phyloP scores from a whole-genome alignment of 1,140 invertebrate genomes.

The Pristionchus pacificus region DNA sequence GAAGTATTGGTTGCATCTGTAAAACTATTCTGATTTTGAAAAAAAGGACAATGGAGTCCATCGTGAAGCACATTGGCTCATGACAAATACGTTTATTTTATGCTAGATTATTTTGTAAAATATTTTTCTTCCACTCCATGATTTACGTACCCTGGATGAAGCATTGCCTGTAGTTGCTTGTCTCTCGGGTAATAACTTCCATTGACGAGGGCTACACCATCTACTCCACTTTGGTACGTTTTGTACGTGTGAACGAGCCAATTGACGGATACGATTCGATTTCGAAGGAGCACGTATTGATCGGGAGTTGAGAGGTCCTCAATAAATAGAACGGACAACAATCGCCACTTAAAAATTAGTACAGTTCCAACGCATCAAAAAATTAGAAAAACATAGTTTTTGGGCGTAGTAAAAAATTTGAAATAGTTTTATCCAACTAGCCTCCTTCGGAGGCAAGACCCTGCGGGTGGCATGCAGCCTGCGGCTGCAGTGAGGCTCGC shows the following conservation, averaged over 20 bases:
- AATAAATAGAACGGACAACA: not conserved
- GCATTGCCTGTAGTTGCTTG: conserved; percentile 6
- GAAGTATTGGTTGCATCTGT: conserved; percentile 38
- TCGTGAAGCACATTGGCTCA: too few relatives aligned
- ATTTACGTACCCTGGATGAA: conserved; percentile 22
- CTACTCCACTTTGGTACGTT: not conserved
- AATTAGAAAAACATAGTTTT: conserved; percentile 12
- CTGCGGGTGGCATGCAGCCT: too few relatives aligned
- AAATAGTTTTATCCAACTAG: too few relatives aligned
- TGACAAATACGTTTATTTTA: too few relatives aligned
- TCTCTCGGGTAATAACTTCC: conserved; percentile 7
- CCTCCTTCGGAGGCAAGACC: too few relatives aligned
- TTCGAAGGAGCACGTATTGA: not conserved
- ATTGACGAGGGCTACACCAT: conserved; percentile 17
- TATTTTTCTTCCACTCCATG: not conserved
- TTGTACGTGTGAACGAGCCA: conserved; percentile 5
- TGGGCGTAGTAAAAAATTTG: too few relatives aligned
- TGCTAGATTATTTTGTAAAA: too few relatives aligned
- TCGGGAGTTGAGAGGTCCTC: not conserved
- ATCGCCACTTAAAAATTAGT: not conserved
- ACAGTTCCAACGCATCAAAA: conserved; percentile 3
- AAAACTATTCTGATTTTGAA: conserved; percentile 14
- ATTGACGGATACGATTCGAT: conserved; percentile 3
- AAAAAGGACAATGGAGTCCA: too few relatives aligned
- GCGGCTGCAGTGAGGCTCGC: too few relatives aligned